phyloP scores from a whole-genome alignment of 2,113 vertebrate genomes.

The Nyctibius bracteatus region DNA sequence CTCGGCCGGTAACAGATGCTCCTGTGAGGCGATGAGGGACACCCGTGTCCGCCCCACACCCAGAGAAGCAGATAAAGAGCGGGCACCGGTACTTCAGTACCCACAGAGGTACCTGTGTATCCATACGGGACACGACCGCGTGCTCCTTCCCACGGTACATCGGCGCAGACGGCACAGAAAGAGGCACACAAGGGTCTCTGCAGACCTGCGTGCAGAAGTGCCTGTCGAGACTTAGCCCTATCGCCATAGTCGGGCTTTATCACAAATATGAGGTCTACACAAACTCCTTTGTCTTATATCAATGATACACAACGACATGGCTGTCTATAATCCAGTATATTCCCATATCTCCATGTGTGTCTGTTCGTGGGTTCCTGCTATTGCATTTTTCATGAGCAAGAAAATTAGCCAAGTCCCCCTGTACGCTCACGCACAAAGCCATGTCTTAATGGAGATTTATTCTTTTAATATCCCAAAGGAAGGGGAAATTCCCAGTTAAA shows the following conservation, averaged over 20 bases:
- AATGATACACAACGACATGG: accelerated
- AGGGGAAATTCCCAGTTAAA: constrained; percentile 11
- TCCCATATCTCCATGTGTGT: not conserved
- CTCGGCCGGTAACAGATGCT: not conserved
- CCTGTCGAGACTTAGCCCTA: accelerated
- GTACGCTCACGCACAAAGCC: not conserved
- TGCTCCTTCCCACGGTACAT: accelerated
- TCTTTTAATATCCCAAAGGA: constrained; percentile 33
- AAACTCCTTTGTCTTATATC: not conserved
- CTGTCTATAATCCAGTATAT: not conserved
- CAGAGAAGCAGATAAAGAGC: not conserved
- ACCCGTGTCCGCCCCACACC: not conserved
- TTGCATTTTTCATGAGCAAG: not conserved
- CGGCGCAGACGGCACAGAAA: accelerated
- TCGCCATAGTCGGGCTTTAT: accelerated
- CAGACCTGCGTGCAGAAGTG: too few species aligned
- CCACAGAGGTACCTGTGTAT: not conserved
- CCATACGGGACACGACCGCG: accelerated
- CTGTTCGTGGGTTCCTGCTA: not conserved
- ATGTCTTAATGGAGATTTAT: constrained; percentile 3
- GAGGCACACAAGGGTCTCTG: not conserved
- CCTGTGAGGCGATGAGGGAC: not conserved
- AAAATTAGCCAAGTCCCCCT: not conserved
- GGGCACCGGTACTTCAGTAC: accelerated
- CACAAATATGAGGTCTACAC: not conserved